Percentiles rank a stretch among this genome's conserved stretches.
phyloP scores from a whole-genome alignment of 2,113 vertebrate species.

The Colossoma macropomum region DNA sequence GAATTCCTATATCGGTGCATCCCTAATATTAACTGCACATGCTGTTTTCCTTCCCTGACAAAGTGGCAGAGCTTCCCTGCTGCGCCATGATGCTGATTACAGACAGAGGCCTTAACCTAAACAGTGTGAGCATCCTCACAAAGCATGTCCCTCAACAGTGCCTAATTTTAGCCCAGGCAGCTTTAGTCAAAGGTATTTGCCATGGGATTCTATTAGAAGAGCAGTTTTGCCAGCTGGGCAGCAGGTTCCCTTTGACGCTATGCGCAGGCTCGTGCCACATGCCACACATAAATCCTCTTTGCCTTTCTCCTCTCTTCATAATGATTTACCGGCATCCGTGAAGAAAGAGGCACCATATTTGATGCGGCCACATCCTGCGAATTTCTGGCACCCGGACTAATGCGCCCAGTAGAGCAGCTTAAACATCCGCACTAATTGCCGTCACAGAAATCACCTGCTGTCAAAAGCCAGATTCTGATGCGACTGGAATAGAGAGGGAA shows the following conservation, averaged over 20 bases:
- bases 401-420: conserved; percentile 21
- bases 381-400: conserved; percentile 20
- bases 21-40: too few species aligned
- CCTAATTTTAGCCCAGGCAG: conserved; percentile 33
- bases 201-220: conserved; percentile 44
- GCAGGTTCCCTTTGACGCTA: conserved; percentile 26
- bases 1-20: too few species aligned
- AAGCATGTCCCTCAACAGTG: conserved; percentile 30
- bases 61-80: neutral
- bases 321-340: conserved; percentile 3
- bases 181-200: conserved; percentile 31
- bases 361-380: neutral
- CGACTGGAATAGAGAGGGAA: conserved; percentile 39
- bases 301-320: conserved; percentile 7
- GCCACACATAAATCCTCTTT: conserved; percentile 18
- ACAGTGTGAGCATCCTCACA: conserved; percentile 1
- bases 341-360: conserved; percentile 9
- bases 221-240: conserved; percentile 29
- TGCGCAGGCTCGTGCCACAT: neutral
- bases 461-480: conserved; percentile 37
- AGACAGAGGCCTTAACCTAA: conserved; percentile 6
- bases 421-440: conserved; percentile 39
- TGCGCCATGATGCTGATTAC: conserved; percentile 4
- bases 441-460: conserved; percentile 49
- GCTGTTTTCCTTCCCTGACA: neutral